A percentile compares a stretch with the other conserved stretches of the same genome.
phyloP scores from a whole-genome alignment of 2,797 vertebrate genomes.

The Avahi laniger region DNA sequence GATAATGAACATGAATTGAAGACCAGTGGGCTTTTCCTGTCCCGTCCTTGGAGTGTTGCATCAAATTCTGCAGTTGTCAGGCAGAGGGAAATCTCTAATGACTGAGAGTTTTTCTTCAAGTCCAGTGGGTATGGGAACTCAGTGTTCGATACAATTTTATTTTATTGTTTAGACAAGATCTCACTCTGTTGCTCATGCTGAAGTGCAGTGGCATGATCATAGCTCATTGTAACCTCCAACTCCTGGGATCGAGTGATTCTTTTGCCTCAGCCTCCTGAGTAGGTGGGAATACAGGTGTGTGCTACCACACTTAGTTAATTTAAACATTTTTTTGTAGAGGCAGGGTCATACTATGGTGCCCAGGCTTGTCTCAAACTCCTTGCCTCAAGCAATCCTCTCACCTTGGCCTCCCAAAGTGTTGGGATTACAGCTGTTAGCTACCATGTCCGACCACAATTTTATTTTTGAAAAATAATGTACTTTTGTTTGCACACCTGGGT shows the following conservation, averaged over 20 bases:
- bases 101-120: background rate
- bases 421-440: background rate
- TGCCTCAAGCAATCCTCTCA: background rate
- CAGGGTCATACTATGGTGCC: background rate
- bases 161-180: background rate
- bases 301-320: background rate
- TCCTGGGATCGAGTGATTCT: background rate
- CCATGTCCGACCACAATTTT: background rate
- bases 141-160: background rate
- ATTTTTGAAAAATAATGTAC: constrained; percentile 41
- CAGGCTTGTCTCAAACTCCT: background rate
- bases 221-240: background rate
- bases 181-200: background rate
- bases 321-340: background rate
- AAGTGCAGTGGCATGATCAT: background rate
- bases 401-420: background rate
- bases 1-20: background rate
- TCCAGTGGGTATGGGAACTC: background rate
- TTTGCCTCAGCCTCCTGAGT: background rate
- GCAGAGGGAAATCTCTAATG: background rate
- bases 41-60: background rate
- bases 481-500: constrained; percentile 25
- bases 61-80: background rate
- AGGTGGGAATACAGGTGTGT: background rate
- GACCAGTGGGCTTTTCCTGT: background rate